phyloP scores from a whole-genome alignment of 2,113 vertebrate species.

The Gavialis gangeticus region DNA sequence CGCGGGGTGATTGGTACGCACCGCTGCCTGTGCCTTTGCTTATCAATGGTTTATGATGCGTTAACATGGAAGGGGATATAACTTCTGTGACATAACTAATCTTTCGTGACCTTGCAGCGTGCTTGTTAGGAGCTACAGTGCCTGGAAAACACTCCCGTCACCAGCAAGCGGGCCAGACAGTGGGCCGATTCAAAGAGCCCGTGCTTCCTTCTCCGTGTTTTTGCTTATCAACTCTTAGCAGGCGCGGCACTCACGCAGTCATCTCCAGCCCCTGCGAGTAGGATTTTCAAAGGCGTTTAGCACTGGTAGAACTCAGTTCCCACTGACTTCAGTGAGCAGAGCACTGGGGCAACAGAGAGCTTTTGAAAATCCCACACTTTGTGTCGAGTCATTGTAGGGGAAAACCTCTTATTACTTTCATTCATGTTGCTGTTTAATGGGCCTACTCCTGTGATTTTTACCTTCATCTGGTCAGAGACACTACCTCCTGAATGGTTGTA shows the following conservation, averaged over 20 bases:
- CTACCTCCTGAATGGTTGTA: background rate
- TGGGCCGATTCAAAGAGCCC: background rate
- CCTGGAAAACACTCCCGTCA: background rate
- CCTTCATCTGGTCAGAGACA: background rate
- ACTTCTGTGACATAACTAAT: background rate
- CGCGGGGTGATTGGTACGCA: background rate
- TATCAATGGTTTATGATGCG: background rate
- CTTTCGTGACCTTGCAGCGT: background rate
- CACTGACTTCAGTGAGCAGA: background rate
- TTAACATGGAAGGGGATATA: background rate
- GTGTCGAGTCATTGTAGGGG: background rate
- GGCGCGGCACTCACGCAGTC: background rate
- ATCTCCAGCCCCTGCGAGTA: background rate
- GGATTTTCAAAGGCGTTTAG: background rate
- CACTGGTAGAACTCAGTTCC: background rate
- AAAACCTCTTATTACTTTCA: background rate
- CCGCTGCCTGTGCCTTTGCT: background rate
- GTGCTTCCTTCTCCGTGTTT: background rate
- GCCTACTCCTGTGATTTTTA: background rate
- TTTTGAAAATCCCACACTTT: constrained; percentile 3
- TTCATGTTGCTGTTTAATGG: background rate
- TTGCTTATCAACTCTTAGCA: background rate
- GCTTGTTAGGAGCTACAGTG: background rate
- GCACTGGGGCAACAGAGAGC: background rate
- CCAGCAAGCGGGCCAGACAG: background rate